Conservation (phyloP, 2,797 vertebrate species). For the Smutsia gigantea region DNA sequence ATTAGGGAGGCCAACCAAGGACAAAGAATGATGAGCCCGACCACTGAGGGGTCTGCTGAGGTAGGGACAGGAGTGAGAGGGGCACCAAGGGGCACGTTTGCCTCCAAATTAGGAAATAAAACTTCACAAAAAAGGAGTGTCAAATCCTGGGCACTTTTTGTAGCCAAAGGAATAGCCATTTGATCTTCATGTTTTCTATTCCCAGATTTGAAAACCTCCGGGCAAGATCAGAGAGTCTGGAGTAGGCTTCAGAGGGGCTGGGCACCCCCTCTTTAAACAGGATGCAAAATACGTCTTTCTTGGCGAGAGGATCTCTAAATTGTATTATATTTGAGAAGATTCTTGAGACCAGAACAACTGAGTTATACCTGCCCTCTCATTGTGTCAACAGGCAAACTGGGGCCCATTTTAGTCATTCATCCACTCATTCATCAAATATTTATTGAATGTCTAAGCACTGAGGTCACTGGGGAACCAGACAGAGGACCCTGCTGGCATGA, state of each 20-base stretch:
- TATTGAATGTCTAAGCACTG: neutral
- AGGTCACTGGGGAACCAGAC: neutral
- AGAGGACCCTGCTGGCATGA: too few relatives aligned
- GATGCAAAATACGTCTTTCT: neutral
- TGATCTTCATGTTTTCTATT: conserved; percentile 27
- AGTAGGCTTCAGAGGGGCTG: neutral
- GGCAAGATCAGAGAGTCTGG: neutral
- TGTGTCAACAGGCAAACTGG: neutral
- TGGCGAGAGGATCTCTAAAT: neutral
- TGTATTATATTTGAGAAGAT: neutral
- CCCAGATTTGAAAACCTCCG: neutral
- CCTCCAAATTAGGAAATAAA: neutral
- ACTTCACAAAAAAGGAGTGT: neutral
- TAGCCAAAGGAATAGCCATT: neutral
- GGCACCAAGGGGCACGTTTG: neutral
- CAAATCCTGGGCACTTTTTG: neutral
- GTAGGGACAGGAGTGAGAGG: neutral
- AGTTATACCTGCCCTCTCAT: neutral
- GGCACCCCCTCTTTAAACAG: neutral
- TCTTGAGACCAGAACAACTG: neutral
- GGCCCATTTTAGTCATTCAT: neutral
- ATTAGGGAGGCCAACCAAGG: neutral
- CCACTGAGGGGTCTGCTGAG: neutral
- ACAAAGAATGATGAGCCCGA: neutral
- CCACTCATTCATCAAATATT: neutral